Base-by-base conservation (phyloP, 2,113 vertebrate genomes). In the Centropus unirufus region DNA sequence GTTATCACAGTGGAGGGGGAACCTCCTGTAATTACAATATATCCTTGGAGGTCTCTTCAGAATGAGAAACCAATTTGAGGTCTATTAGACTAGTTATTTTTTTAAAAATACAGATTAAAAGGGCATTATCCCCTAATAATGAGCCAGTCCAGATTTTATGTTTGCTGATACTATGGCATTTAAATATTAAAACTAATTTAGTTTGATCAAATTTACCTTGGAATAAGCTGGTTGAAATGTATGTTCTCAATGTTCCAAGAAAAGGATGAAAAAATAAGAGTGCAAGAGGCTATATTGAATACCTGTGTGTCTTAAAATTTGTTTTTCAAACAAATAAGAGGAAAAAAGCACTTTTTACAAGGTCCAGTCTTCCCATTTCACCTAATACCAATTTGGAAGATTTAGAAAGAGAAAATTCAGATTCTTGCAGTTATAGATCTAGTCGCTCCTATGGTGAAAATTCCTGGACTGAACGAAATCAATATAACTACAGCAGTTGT, bases 61-160 rank as follows among this genome's bases (percentile, higher is more conserved):
- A 95, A 92, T 63, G 68, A 34, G 26, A 95, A 94, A 93, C 12
- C 47, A 94, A 73, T 92, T 46, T 91, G 49, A 93, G 39, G 30
- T 84, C 46, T 69, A 86, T 67, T 80, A 62, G 30, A 70, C 49
- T 52, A 87, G 34, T 46, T 27, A 73, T 55, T 72, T 52, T 95
- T 88, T 69, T 24, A 20, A 61, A 19, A 62, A 66, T 78, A 87
- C 7, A 32, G 3, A 92, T 92, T 96, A 76, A 92, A 67, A 83
- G 12, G 27, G 12, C 75, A 81, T 92, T 95, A 82, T 76, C 40
- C 36, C 93, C 59, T 84, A 94, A 95, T 81, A 96, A 97, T 89
- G 44, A 90, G n/a, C 42, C 80, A 86, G 66, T 4, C 59, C 55
- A 57, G 20, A 83, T 9, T 24, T 63, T 94, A 68, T 66, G 49